phyloP scores from a whole-genome alignment of 2,888 invertebrate species.

The Drosophila atripex region DNA sequence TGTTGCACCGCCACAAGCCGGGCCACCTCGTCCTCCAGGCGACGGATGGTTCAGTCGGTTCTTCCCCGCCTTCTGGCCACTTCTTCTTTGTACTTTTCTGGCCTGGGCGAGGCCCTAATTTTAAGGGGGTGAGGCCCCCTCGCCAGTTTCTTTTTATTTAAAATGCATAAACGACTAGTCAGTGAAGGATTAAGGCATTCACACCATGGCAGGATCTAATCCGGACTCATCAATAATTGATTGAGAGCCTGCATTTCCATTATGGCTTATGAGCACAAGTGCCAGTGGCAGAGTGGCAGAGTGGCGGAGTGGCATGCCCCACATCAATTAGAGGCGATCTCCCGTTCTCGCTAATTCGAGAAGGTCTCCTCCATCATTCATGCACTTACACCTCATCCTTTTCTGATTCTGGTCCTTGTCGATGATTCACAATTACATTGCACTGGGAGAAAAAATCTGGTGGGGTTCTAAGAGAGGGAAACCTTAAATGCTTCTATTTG shows the following conservation, averaged over 20 bases:
- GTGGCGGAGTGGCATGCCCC: conserved; percentile 16
- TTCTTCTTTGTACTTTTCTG: conserved; percentile 16
- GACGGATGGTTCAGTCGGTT: no score
- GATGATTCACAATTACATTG: neutral
- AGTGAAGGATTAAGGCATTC: conserved; percentile 29
- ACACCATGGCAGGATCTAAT: conserved; percentile 36
- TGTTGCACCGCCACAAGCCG: conserved; percentile 60
- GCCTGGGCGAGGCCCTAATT: conserved; percentile 7
- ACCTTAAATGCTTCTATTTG: no score
- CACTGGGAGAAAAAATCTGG: conserved; percentile 7
- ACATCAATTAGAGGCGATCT: conserved; percentile 43
- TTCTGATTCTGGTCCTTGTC: conserved; percentile 5
- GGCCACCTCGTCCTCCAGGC: neutral
- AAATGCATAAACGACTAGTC: conserved; percentile 38
- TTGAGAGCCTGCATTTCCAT: conserved; percentile 38
- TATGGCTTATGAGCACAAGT: conserved; percentile 29
- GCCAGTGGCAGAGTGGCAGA: conserved; percentile 10
- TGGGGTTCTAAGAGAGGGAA: no score
- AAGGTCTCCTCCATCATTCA: conserved; percentile 22
- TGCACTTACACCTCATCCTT: conserved; percentile 28
- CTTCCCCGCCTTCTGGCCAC: conserved; percentile 3
- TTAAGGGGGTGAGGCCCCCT: no score
- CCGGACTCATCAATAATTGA: conserved; percentile 44
- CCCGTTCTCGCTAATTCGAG: conserved; percentile 22
- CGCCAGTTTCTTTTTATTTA: conserved; percentile 16